Conservation (phyloP, 2,797 vertebrate genomes). For the Gymnothorax javanicus region DNA sequence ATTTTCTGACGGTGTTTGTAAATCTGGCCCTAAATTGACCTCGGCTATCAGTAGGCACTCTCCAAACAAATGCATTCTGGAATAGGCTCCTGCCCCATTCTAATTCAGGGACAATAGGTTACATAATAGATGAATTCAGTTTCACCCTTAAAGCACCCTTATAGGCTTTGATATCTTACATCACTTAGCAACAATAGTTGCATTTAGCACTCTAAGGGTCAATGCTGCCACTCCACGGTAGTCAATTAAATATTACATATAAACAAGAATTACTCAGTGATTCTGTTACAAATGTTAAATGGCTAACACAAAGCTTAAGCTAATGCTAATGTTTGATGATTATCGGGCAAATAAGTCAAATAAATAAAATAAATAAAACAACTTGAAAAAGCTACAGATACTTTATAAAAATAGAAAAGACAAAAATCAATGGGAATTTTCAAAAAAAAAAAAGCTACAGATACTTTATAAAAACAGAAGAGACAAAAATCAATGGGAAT, state of each 20-base stretch:
- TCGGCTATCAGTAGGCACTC: no score
- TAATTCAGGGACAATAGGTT: no score
- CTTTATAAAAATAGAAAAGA: background rate
- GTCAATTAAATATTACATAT: background rate
- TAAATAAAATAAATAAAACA: background rate
- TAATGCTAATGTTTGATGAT: background rate
- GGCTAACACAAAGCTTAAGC: background rate
- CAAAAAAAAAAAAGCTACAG: background rate
- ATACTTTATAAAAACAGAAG: background rate
- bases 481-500: background rate
- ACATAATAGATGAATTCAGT: background rate
- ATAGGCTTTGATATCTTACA: no score
- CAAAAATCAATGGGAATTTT: background rate
- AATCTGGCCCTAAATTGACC: no score
- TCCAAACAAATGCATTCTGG: no score
- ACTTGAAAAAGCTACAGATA: background rate
- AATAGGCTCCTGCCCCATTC: no score
- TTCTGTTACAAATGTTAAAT: no score
- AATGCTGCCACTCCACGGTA: background rate
- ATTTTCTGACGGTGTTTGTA: no score
- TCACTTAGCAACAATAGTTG: no score
- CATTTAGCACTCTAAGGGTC: no score
- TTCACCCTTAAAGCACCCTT: no score
- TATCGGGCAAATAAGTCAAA: background rate
- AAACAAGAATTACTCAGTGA: background rate